Evolutionary conservation across 2,888 invertebrate species (phyloP).

Genomic region (Drosophila nr. perissopoda): DNA sequence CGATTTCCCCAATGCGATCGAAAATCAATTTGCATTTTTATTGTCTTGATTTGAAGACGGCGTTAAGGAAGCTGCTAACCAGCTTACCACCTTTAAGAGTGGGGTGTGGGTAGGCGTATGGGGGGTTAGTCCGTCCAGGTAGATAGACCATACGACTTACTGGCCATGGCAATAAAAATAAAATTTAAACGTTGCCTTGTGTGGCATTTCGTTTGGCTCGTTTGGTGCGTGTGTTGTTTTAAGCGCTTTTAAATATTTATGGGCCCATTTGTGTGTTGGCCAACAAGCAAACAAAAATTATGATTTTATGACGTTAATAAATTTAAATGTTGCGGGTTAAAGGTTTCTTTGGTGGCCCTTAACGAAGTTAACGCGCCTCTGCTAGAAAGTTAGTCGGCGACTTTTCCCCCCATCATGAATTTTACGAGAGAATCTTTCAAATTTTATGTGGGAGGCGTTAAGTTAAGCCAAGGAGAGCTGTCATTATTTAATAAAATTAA

Average conservation of each 20-base stretch:
- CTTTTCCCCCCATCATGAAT: conserved; percentile 6
- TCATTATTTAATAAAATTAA: conserved; percentile 4
- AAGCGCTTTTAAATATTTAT: conserved; percentile 78
- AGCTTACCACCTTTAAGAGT: neutral
- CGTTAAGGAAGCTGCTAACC: conserved; percentile 17
- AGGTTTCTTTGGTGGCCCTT: conserved; percentile 7
- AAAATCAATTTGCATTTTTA: conserved; percentile 74
- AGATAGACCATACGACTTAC: conserved; percentile 12
- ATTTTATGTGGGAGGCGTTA: neutral
- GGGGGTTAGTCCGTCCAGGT: neutral
- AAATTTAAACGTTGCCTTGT: conserved; percentile 66
- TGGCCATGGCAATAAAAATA: conserved; percentile 62
- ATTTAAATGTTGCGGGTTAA: conserved; percentile 64
- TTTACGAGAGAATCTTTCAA: neutral
- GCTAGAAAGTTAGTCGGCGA: conserved; percentile 5
- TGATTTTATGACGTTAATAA: conserved; percentile 75
- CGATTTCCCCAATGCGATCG: conserved; percentile 68
- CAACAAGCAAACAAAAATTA: conserved; percentile 63
- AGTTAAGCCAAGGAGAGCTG: neutral
- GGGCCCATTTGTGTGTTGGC: conserved; percentile 63
- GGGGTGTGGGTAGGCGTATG: no score
- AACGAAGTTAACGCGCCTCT: conserved; percentile 7
- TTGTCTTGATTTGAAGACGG: conserved; percentile 49
- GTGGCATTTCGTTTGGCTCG: conserved; percentile 41
- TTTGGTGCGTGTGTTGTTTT: conserved; percentile 39